These are phyloP conservation scores for Rhinopomastus cyanomelas DNA, from an alignment of 2,113 vertebrate genomes.

Conservation along the genomic window DNA sequence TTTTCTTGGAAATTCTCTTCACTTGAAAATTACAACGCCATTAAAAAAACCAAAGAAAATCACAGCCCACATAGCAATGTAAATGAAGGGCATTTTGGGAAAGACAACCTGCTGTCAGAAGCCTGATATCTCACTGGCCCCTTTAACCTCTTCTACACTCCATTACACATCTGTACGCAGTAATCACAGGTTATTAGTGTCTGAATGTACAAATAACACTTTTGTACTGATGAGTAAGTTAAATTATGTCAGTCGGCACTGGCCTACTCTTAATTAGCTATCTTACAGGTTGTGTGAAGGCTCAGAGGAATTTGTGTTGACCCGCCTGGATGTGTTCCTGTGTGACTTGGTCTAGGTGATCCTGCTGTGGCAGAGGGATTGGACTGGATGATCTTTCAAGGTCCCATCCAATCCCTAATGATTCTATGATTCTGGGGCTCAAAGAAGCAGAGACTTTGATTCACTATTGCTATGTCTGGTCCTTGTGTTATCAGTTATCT, in stretches of 20 bases:
- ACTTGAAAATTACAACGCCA: neutral
- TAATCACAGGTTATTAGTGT: neutral
- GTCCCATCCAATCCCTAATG: no score
- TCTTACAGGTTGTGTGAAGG: neutral
- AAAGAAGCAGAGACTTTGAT: neutral
- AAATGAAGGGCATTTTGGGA: neutral
- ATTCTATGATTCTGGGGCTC: no score
- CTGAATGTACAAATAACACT: neutral
- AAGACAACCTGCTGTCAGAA: neutral
- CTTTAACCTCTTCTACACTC: neutral
- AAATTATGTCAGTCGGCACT: neutral
- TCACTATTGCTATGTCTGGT: neutral
- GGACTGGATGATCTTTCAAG: no score
- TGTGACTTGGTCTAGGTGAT: no score
- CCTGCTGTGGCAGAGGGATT: no score
- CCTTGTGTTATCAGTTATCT: neutral
- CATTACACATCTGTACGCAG: constrained; percentile 1
- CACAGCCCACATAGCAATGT: neutral
- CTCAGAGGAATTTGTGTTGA: neutral
- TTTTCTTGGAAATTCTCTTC: neutral
- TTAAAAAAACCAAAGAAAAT: neutral
- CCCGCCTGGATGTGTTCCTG: no score
- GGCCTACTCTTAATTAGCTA: neutral
- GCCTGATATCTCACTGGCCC: neutral
- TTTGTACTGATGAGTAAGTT: neutral